Base-by-base conservation (phyloP, 2,113 vertebrate species). In the Coptodon bakossiorum region DNA sequence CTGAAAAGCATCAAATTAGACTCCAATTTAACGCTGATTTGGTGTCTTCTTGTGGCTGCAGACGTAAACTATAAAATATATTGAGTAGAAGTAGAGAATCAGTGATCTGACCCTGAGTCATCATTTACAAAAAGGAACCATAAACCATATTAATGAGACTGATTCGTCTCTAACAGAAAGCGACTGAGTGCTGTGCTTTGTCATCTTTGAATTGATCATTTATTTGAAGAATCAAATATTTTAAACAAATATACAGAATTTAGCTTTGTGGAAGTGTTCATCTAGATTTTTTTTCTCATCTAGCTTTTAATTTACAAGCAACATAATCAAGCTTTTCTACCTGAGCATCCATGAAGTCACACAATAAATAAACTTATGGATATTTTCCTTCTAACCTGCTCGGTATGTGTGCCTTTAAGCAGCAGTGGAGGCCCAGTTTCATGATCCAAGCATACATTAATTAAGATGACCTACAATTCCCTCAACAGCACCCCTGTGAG, bases 401-500 rank as follows among this genome's bases (percentile, higher is more conserved):
- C 16, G 12, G 56, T 50, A 76, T 61, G 22, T 43, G 66, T 61
- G 73, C 78, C 36, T 24, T 22, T 24, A 45, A 78, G 45, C 5
- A 34, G 43, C 48, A 40, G 34, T 2, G 31, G 22, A 66, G 84
- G 83, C 79, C 83, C 34, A 78, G 81, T 40, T 76, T 81, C 17
- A 52, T 88, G 40, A 40, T 73, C 61, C 16, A 34, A 50, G 81
- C 19, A 57, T 5, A 16, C 63, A 85, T 57, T 29, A 83, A 71
- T 34, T 22, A 89, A 40, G 52, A 80, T 90, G 90, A 91, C 85
- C 85, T 80, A 89, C 38, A 76, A 86, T 85, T 63, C 52, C 45
- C 71, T 56, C 5, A 16, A 5, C 9, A 40, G 61, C 57, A 83
- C 40, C 78, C 68, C 81, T 9, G 19, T 17, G 71, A 85, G 63